Evolutionary conservation across 2,888 invertebrate genomes (phyloP), one percentile per base, ranked within the genome.

Genomic region (Lacanobia wlatinum): DNA sequence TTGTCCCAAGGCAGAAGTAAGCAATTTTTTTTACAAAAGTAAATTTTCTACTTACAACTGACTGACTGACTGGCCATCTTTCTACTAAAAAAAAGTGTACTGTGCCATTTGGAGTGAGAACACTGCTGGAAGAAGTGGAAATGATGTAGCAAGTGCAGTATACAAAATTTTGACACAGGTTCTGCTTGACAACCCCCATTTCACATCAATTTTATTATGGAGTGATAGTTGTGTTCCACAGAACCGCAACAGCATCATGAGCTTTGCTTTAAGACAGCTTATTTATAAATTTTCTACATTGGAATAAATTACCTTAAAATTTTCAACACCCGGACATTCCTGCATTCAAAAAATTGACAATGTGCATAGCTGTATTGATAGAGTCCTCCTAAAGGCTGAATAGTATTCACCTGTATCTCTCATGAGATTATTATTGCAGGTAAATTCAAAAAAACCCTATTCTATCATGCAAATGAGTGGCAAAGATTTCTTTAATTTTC

Each of bases 31-130:
- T 70, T 84, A 87, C 72, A 77, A 77, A 78, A 83, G 73, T 59
- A 87, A 84, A 65, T 73, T 82, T 70, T 73, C 70, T 67, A 62
- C 78, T 50, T 86, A 86, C 66, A 86, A 88, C 77, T 74, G n/a
- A n/a, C n/a, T n/a, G n/a, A n/a, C n/a, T 88, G 60, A 88, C 85
- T 63, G 85, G 82, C 48, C 78, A 85, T 73, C 77, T 81, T 59
- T 84, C 85, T 58, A 82, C 69, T 68, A 80, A 78, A 46, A 87
- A 72, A 81, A 85, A 80, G 83, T n/a, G n/a, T 88, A 88, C 70
- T 87, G 85, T 74, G 79, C 84, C 62, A 28, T 85, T 64, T 88
- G 84, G 87, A 72, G 58, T 65, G 87, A 87, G 73, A 68, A 58
- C 48, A 68, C 80, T 61, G 85, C 81, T 77, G 84, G 87, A 34